A percentile compares a stretch with the other conserved stretches of the same genome.
Conservation (phyloP, 2,113 vertebrate genomes). For the Gambusia affinis region DNA sequence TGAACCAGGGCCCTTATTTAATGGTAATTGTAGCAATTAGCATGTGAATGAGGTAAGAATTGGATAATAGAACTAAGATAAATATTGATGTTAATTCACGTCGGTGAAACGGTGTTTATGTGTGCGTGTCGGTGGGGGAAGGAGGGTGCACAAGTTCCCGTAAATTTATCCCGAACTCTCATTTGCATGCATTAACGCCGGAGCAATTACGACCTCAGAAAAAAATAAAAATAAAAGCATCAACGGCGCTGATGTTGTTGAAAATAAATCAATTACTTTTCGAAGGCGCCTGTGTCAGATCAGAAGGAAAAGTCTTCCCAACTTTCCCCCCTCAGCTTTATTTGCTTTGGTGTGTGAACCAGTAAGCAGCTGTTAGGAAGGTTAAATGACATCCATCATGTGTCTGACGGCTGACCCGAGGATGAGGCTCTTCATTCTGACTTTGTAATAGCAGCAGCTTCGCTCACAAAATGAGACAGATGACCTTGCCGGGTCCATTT, state of each 20-base stretch:
- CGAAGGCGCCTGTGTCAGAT: constrained; percentile 16
- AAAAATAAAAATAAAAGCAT: constrained; percentile 28
- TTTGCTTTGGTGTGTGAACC: constrained; percentile 63
- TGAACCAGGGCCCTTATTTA: constrained; percentile 87
- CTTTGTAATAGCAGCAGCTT: constrained; percentile 75
- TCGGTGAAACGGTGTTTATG: constrained; percentile 49
- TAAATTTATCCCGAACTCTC: constrained; percentile 68
- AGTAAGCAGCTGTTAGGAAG: constrained; percentile 65
- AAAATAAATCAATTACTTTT: constrained; percentile 61
- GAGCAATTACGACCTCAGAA: constrained; percentile 67
- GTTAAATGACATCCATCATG: constrained; percentile 74
- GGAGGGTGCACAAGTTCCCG: constrained; percentile 45
- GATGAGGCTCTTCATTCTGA: constrained; percentile 76
- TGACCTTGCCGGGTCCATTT: constrained; percentile 60
- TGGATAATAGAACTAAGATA: constrained; percentile 81
- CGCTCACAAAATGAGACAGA: constrained; percentile 70
- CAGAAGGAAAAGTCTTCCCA: constrained; percentile 38
- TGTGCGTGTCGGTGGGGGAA: constrained; percentile 11
- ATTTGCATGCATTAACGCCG: constrained; percentile 77
- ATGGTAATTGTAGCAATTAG: constrained; percentile 93
- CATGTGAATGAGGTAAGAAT: constrained; percentile 89
- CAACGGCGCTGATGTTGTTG: constrained; percentile 43
- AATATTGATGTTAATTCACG: constrained; percentile 81
- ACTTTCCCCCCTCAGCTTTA: constrained; percentile 37
- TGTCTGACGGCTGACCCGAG: constrained; percentile 67